Evolutionary conservation across 2,113 vertebrate species (phyloP).

Genomic region (Agelaius tricolor): DNA sequence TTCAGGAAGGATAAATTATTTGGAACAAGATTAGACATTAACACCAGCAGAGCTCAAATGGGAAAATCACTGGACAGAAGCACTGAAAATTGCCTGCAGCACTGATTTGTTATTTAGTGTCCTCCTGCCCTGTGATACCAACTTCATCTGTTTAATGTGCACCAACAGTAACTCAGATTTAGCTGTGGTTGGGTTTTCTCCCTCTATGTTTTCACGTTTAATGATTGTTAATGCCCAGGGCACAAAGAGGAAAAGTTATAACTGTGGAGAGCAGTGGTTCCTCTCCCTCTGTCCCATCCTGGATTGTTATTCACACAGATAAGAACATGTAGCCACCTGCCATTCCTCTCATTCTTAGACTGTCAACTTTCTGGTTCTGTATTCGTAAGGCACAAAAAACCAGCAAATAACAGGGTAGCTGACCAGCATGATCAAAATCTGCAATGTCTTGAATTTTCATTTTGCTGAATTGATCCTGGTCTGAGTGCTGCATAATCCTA

Average conservation of each 20-base stretch:
- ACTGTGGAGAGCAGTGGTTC: neutral
- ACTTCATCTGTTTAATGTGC: neutral
- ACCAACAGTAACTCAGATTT: neutral
- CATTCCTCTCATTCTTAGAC: neutral
- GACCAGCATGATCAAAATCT: neutral
- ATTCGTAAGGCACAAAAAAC: neutral
- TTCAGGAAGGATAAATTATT: neutral
- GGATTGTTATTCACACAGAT: neutral
- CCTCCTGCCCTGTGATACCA: neutral
- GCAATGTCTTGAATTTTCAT: neutral
- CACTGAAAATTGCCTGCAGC: neutral
- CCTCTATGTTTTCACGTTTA: neutral
- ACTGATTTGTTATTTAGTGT: neutral
- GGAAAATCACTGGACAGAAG: neutral
- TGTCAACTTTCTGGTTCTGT: neutral
- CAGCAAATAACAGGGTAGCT: neutral
- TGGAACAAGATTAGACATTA: neutral
- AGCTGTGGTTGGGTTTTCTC: neutral
- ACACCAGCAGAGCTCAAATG: neutral
- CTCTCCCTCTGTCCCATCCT: neutral
- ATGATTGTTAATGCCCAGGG: neutral
- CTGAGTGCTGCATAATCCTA: neutral
- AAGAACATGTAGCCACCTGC: neutral
- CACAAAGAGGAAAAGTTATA: neutral
- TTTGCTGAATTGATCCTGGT: neutral